Evolutionary conservation across 2,113 vertebrate genomes (phyloP), one percentile per base, ranked within the genome.

Genomic region (Gallinago undulata): DNA sequence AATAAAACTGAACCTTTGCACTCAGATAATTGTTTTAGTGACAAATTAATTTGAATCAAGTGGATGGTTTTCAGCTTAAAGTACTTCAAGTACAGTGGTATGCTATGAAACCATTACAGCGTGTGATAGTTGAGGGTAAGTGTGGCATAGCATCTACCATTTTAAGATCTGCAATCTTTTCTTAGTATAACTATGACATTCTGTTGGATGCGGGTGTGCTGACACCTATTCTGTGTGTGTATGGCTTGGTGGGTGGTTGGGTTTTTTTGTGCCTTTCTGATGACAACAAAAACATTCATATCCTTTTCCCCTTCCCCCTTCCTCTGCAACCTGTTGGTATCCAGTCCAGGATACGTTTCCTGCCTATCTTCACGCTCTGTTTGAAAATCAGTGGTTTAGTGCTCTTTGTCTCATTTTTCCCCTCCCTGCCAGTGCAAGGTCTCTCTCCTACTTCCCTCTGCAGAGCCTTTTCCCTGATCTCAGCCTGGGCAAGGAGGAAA

Each of bases 261-360:
- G 33, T 3, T 1, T 13, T 84, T 89, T 86, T 72, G 4, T 77
- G 76, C 48, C 51, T 33, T 78, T 87, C 47, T 92, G 69, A 56
- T 72, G 53, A 37, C 78, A 87, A 45, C 14, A 76, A 87, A 94
- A 96, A 72, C 73, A 84, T 91, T 81, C 35, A 37, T 93, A 91
- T 96, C 93, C 94, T 96, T 91, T 97, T 95, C 87, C 84, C 74
- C 4, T 95, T 95, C 19, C 55, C 51, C 27, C 31, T 95, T 94
- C 94, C 84, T 94, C 66, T 89, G 43, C 74, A 89, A 96, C 93
- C 87, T 87, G 81, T 93, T 82, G 69, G 69, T 94, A 28, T 96
- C 89, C 84, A 84, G 56, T 91, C 63, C 91, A 93, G 95, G 95
- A 95, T 96, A 78, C 4, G 5, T 96, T 94, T 97, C 96, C 94